Evolutionary conservation across 2,113 vertebrate species (phyloP), one percentile per base, ranked within the genome.

Genomic region (Pleuronectes platessa): DNA sequence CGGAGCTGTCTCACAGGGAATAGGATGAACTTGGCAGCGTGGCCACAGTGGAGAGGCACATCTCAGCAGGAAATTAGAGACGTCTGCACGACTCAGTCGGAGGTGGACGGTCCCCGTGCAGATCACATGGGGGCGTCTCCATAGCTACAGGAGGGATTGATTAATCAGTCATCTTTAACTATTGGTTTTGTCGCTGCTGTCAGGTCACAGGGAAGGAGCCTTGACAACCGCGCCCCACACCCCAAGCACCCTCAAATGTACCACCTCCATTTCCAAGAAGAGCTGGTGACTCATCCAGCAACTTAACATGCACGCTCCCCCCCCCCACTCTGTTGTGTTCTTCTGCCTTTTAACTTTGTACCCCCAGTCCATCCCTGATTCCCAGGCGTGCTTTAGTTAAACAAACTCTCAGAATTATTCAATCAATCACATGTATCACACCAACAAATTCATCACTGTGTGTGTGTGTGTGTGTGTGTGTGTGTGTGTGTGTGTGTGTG

Each of bases 61-160:
- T 88, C 90, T 83, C 82, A 74, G 61, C 92, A 92, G 92, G 91
- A 93, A 91, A 94, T 93, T 85, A 83, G 71, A 81, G 85, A 77
- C 81, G 74, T 84, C 79, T 79, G 54, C 63, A 37, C 42, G 61
- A 40, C 75, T 47, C 59, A 82, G 71, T 90, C 72, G 60, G 72
- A 78, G 86, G 72, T 71, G 87, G 82, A 88, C 92, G 66, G 76
- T 80, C 71, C 77, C 82, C 58, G 49, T 80, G 66, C 73, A 85
- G 75, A 80, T 68, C 68, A 67, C 69, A 68, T 2, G 49, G 59
- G 60, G 20, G 72, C 2, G 31, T 86, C 73, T 76, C 81, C 82
- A 79, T 71, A 79, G 79, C 60, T 72, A 79, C 82, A 37, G 17
- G 26, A 45, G 35, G 60, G 60, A 76, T 71, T 72, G 71, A 86